Conservation (phyloP, 2,797 vertebrate species). For the Chanos chanos region DNA sequence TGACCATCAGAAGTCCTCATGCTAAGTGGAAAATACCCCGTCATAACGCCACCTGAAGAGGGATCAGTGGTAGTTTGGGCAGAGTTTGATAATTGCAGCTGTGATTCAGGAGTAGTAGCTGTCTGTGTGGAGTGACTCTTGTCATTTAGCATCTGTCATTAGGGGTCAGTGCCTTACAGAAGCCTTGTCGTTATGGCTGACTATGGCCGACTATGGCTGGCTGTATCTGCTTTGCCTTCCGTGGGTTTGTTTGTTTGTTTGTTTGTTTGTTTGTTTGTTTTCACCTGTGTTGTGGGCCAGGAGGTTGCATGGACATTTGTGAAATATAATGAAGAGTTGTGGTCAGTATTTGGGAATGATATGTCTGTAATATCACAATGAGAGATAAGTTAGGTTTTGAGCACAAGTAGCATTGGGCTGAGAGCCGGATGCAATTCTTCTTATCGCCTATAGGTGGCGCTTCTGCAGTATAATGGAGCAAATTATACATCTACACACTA, state of each 20-base stretch:
- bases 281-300: too few species aligned
- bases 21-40: slow-evolving; percentile 86
- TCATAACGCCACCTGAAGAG: slow-evolving; percentile 78
- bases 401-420: background rate
- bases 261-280: too few species aligned
- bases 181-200: too few species aligned
- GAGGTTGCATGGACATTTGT: too few species aligned
- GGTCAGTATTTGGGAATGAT: too few species aligned
- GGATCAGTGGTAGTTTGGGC: slow-evolving; percentile 93
- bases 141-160: slow-evolving; percentile 37
- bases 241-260: too few species aligned
- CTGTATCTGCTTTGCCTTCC: too few species aligned
- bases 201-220: too few species aligned
- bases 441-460: slow-evolving; percentile 78
- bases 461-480: slow-evolving; percentile 60
- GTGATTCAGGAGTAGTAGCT: slow-evolving; percentile 80
- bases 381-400: background rate
- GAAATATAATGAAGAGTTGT: too few species aligned
- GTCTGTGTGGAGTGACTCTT: slow-evolving; percentile 82
- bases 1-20: slow-evolving; percentile 85
- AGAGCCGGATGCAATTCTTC: slow-evolving; percentile 22
- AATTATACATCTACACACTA: background rate
- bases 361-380: too few species aligned
- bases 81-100: slow-evolving; percentile 96
- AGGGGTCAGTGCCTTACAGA: too few species aligned